phyloP scores from a whole-genome alignment of 2,113 vertebrate species.

The Rallus limicola region DNA sequence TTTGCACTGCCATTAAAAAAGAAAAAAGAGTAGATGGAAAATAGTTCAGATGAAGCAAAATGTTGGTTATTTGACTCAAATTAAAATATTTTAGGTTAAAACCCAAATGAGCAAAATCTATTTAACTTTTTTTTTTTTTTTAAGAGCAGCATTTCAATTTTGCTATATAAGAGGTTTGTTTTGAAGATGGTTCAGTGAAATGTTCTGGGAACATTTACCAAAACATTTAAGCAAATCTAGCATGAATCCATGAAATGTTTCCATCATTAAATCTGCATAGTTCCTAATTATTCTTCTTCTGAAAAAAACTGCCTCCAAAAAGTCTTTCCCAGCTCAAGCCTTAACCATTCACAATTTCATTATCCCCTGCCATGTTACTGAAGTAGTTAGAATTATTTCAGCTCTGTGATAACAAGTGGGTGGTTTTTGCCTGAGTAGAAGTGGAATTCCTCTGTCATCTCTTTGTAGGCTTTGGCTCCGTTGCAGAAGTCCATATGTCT shows the following conservation, averaged over 20 bases:
- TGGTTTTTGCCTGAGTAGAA: not conserved
- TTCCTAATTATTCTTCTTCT: not conserved
- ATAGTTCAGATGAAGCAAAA: not conserved
- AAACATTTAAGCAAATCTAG: conserved; percentile 32
- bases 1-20: not conserved
- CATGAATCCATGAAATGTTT: conserved; percentile 41
- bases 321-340: not conserved
- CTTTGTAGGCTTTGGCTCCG: conserved; percentile 27
- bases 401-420: not conserved
- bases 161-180: not conserved
- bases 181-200: conserved; percentile 42
- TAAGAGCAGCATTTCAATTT: not conserved
- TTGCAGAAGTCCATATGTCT: conserved; percentile 3
- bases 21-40: not conserved
- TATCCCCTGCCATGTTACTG: not conserved
- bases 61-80: conserved; percentile 2
- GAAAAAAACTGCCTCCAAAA: not conserved
- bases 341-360: not conserved
- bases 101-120: not conserved
- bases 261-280: not conserved
- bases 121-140: not conserved
- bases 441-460: not conserved
- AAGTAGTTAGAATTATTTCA: not conserved
- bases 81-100: conserved; percentile 45
- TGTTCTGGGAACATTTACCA: conserved; percentile 11